Percentiles rank a stretch among this genome's conserved stretches.
These are phyloP conservation scores for Trisateles emortualis DNA, from an alignment of 2,888 invertebrate species.

Conservation along the genomic window DNA sequence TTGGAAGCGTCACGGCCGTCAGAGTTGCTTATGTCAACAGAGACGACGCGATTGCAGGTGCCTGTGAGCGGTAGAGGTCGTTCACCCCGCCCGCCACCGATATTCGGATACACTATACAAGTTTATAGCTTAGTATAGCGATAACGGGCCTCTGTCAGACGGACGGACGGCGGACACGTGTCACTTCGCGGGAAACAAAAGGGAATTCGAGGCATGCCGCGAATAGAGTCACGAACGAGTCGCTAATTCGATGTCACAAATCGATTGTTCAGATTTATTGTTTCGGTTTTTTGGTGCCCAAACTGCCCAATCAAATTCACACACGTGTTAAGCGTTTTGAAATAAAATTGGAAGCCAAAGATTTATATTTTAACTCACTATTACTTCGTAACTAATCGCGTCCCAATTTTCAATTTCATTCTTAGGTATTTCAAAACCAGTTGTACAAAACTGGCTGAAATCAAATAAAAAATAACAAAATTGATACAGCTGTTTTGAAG, in stretches of 20 bases:
- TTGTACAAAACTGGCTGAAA: not conserved
- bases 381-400: not conserved
- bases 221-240: slow-evolving; percentile 29
- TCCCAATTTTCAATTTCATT: not conserved
- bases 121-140: slow-evolving; percentile 57
- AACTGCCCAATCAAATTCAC: not conserved
- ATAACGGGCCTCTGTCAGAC: slow-evolving; percentile 68
- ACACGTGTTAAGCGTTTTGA: not conserved
- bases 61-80: slow-evolving; percentile 64
- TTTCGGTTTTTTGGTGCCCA: not conserved
- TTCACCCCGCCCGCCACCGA: slow-evolving; percentile 77
- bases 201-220: slow-evolving; percentile 49
- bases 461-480: not conserved
- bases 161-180: slow-evolving; percentile 59
- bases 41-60: slow-evolving; percentile 80
- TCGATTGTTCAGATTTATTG: slow-evolving; percentile 4
- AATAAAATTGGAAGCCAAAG: not conserved
- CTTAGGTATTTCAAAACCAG: not conserved
- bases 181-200: slow-evolving; percentile 48
- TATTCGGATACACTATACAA: slow-evolving; percentile 81
- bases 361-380: not conserved
- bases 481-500: not conserved
- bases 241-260: slow-evolving; percentile 24
- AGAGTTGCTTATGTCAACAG: slow-evolving; percentile 80
- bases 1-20: slow-evolving; percentile 68